Conservation (phyloP, 2,888 invertebrate species). For the Torymus aiolomorphi region DNA sequence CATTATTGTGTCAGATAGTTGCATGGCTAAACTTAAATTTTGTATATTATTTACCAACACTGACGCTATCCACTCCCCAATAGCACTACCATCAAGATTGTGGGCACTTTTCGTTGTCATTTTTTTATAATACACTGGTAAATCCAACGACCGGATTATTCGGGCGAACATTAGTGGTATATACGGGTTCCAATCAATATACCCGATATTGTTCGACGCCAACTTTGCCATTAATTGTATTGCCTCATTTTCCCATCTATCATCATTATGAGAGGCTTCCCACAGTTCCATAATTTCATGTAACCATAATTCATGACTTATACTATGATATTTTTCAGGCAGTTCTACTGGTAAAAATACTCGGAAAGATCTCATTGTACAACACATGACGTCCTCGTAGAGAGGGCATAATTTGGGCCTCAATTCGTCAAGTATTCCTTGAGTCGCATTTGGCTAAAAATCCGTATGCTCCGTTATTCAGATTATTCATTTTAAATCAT, state of each 20-base stretch:
- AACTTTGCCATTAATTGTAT: conserved; percentile 86
- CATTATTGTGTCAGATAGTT: neutral
- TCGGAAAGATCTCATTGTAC: conserved; percentile 81
- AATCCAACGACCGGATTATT: conserved; percentile 83
- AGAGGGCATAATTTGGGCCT: conserved; percentile 88
- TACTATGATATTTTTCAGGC: conserved; percentile 79
- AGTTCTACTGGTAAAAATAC: conserved; percentile 87
- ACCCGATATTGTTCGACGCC: conserved; percentile 86
- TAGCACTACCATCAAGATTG: conserved; percentile 59
- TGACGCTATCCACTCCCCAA: conserved; percentile 78
- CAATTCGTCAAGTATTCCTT: conserved; percentile 90
- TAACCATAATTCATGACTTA: conserved; percentile 88
- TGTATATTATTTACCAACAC: conserved; percentile 75
- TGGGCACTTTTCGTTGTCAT: conserved; percentile 77
- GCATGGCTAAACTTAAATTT: neutral
- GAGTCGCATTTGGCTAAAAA: conserved; percentile 82
- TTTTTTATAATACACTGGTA: conserved; percentile 87
- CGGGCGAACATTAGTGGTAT: conserved; percentile 86
- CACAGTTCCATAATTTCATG: conserved; percentile 86
- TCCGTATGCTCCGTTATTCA: no score
- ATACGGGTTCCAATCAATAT: conserved; percentile 91
- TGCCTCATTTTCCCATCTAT: conserved; percentile 82
- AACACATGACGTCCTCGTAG: conserved; percentile 77
- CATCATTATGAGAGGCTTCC: conserved; percentile 85
- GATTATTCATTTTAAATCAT: no score